Base-by-base conservation (phyloP, 1,140 invertebrate genomes). In the Drosophila paulistorum region DNA sequence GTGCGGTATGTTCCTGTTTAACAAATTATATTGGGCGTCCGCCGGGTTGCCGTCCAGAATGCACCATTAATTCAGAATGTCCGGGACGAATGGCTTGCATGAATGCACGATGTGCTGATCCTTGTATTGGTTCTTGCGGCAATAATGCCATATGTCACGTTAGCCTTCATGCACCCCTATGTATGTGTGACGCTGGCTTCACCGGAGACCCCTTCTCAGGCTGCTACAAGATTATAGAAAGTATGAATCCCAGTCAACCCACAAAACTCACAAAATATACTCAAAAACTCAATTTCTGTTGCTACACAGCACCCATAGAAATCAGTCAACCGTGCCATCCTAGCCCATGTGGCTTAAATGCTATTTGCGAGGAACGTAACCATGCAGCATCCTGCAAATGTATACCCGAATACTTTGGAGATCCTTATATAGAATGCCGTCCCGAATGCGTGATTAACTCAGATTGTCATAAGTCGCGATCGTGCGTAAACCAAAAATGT, bases 401-500 rank as follows among this genome's bases (percentile, higher is more conserved):
- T 92, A 86, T 95, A 64, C 92, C 94, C 71, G 95, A 95, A 71
- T 96, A 95, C 92, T 94, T 94, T 79, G 95, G 96, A 7, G 95
- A 95, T 90, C 95, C 95, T 13, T 95, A 96, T 71, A 83, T 94
- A 20, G 96, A 96, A 71, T 96, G 96, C 91, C 93, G 95, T 77
- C 95, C 95, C 42, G 95, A 96, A 93, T 96, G 95, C 91, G 94
- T 95, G 37, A 95, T 96, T 80, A 97, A 96, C 91, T 94, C 94
- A 10, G 96, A 97, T 90, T 98, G 97, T 92, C 91, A 94, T 45
- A 94, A 94, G 72, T 94, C 95, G 68, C 95, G 94, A 86, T 96
- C 96, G 54, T 98, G 97, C 91, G 94, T 96, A 48, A 96, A 95
- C 86, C 96, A 96, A 84, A 97, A 96, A 92, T 98, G 97, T 92